Evolutionary conservation across 2,113 vertebrate species (phyloP).

Genomic region (Trichomycterus rosablanca): DNA sequence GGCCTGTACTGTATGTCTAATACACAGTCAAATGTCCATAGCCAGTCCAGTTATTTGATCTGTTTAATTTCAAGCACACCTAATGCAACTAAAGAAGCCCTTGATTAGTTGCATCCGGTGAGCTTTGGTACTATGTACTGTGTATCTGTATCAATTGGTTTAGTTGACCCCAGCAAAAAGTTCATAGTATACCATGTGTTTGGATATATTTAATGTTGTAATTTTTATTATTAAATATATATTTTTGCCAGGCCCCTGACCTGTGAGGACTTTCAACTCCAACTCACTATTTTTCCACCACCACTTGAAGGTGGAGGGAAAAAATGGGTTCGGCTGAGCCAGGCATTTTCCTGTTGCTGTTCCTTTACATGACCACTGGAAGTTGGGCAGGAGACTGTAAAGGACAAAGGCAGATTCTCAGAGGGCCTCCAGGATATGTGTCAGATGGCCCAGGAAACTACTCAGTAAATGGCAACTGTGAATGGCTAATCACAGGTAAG

Average conservation of each 20-base stretch:
- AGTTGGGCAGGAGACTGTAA: slow-evolving; percentile 79
- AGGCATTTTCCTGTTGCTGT: slow-evolving; percentile 53
- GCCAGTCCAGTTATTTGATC: too few relatives aligned
- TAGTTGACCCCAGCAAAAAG: too few relatives aligned
- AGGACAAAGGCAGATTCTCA: slow-evolving; percentile 81
- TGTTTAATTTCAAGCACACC: too few relatives aligned
- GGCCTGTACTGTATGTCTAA: too few relatives aligned
- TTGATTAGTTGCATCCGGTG: too few relatives aligned
- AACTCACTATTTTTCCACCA: background rate
- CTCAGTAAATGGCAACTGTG: slow-evolving; percentile 90
- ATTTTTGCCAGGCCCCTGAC: background rate
- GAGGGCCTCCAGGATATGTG: slow-evolving; percentile 76
- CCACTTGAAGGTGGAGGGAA: slow-evolving; percentile 50
- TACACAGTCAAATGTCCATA: too few relatives aligned
- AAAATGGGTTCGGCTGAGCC: slow-evolving; percentile 59
- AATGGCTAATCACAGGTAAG: slow-evolving; percentile 91
- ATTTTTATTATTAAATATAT: background rate
- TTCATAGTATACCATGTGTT: too few relatives aligned
- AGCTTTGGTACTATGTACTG: too few relatives aligned
- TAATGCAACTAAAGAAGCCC: too few relatives aligned
- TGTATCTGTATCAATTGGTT: too few relatives aligned
- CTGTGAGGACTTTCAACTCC: background rate
- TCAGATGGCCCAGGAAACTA: slow-evolving; percentile 90
- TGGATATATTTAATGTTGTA: too few relatives aligned
- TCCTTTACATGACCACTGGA: slow-evolving; percentile 36